A percentile compares a stretch with the other conserved stretches of the same genome.
Conservation (phyloP, 2,113 vertebrate species). For the Notarius lentiginosus region DNA sequence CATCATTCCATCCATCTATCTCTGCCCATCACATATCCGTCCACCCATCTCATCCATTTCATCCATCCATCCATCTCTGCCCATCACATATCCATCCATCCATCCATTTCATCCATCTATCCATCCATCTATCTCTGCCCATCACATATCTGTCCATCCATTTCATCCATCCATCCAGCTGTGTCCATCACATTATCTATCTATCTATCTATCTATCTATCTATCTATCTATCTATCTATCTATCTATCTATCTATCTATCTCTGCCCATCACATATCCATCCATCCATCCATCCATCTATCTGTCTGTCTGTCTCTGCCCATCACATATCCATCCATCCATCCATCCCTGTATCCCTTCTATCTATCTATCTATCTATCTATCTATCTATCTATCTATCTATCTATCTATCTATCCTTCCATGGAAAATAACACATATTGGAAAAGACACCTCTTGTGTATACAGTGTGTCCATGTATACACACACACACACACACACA, state of each 20-base stretch:
- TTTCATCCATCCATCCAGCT: not conserved
- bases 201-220: not conserved
- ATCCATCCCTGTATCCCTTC: not conserved
- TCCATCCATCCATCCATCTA: not conserved
- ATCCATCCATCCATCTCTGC: too few relatives aligned
- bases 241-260: not conserved
- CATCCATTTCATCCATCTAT: too few relatives aligned
- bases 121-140: too few relatives aligned
- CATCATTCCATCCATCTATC: too few relatives aligned
- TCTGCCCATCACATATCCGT: too few relatives aligned
- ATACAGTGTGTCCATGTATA: not conserved
- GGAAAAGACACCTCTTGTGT: not conserved
- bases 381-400: not conserved
- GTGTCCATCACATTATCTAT: not conserved
- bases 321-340: not conserved
- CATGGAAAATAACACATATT: too few relatives aligned
- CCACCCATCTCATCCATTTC: too few relatives aligned
- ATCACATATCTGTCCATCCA: too few relatives aligned
- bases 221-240: not conserved
- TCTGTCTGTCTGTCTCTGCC: not conserved
- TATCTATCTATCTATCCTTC: not conserved
- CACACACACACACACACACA: constrained; percentile 65
- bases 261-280: not conserved
- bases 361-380: not conserved
- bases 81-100: too few relatives aligned